Conservation (phyloP, 2,888 invertebrate species). For the Chloroclysta siterata region DNA sequence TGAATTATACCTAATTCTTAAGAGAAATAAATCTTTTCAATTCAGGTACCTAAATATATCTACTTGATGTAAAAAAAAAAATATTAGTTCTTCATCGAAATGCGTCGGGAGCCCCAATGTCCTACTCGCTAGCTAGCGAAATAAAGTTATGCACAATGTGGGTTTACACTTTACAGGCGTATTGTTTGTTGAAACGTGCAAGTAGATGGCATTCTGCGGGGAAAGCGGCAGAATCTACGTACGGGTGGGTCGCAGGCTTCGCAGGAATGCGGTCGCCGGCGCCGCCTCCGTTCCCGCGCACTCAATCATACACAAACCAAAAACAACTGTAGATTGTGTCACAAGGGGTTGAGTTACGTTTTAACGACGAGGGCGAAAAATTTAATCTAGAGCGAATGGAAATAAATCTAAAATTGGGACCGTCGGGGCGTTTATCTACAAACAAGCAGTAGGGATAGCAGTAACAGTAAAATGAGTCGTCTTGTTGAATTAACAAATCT, state of each 20-base stretch:
- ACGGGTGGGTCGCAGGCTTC: constrained; percentile 71
- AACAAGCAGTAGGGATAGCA: no score
- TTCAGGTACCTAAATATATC: no score
- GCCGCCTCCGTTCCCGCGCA: constrained; percentile 43
- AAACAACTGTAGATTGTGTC: constrained; percentile 1
- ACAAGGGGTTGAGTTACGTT: background rate
- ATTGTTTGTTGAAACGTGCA: constrained; percentile 17
- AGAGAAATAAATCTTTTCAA: no score
- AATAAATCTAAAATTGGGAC: background rate
- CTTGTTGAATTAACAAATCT: no score
- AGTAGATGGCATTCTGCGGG: constrained; percentile 18
- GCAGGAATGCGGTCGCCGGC: constrained; percentile 77
- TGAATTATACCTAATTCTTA: no score
- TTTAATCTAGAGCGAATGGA: background rate
- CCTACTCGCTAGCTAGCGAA: background rate
- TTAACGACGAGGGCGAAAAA: background rate
- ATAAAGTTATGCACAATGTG: background rate
- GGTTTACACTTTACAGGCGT: constrained; percentile 15
- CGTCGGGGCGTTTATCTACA: no score
- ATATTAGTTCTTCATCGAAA: no score
- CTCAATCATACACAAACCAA: constrained; percentile 13
- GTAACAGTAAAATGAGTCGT: no score
- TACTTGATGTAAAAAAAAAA: no score
- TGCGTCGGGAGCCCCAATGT: background rate
- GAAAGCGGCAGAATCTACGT: constrained; percentile 37